These are phyloP conservation scores for Uropsilus gracilis DNA, from an alignment of 2,113 vertebrate genomes.

Conservation along the genomic window DNA sequence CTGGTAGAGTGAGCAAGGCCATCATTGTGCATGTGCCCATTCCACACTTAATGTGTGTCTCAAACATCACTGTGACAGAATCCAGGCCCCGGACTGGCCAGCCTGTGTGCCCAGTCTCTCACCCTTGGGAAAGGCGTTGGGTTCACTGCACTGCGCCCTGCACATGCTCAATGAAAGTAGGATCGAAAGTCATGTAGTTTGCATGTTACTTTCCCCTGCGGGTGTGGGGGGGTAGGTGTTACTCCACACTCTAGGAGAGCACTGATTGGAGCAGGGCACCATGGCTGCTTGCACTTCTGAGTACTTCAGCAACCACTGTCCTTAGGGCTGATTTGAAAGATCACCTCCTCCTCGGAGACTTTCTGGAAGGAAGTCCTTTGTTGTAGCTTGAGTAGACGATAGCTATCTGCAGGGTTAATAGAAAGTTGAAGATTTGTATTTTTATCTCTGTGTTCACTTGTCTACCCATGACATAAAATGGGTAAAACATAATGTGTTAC, in stretches of 20 bases:
- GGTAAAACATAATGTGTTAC: background rate
- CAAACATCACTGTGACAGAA: too few species aligned
- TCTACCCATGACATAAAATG: background rate
- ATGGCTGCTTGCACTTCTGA: background rate
- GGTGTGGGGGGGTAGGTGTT: background rate
- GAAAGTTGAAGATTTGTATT: background rate
- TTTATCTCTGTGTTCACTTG: background rate
- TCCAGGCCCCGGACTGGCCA: too few species aligned
- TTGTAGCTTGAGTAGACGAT: too few species aligned
- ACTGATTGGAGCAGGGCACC: background rate
- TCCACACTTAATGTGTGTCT: too few species aligned
- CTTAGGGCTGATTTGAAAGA: background rate
- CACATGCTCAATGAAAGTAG: background rate
- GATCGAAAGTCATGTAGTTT: background rate
- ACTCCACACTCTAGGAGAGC: background rate
- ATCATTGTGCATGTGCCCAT: too few species aligned
- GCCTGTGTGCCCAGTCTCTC: too few species aligned
- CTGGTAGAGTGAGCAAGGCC: background rate
- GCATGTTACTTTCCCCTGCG: background rate
- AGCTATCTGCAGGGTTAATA: background rate
- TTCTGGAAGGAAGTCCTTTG: too few species aligned
- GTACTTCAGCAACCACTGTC: background rate
- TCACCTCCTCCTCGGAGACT: background rate
- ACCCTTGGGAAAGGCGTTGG: background rate
- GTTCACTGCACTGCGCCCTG: too few species aligned